Base-by-base conservation (phyloP, 2,797 vertebrate genomes). In the Channa striata region DNA sequence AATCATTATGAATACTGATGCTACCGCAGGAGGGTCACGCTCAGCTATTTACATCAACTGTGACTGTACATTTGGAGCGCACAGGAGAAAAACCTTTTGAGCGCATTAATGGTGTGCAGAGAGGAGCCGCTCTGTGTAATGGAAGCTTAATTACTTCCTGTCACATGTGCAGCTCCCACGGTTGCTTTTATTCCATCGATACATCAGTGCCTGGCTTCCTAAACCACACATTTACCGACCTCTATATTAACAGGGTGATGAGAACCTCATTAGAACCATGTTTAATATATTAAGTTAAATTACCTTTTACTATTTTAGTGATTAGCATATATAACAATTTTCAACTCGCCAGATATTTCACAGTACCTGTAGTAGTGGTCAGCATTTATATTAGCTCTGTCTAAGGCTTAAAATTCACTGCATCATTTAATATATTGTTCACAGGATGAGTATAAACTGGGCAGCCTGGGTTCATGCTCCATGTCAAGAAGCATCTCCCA, bases 101-200 rank as follows among this genome's bases (percentile, higher is more conserved):
- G 69, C 54, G 68, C 68, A 72, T 74, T 90, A 83, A 76, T 48
- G 46, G 79, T 68, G 48, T 42, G 57, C 59, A 53, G 72, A 78
- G 64, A 78, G 69, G 54, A 83, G 77, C 53, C 63, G 49, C 65
- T 69, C 59, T 44, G 30, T 46, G 52, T 83, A 88, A 88, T 86
- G 84, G 77, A 88, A 63, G 77, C 77, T 67, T 88, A 86, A 91
- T 92, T 83, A 86, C 74, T 88, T 91, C 81, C 79, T 67, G 76
- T 86, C 70, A 74, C 79, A 60, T 84, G 76, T 74, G 44, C 42
- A 59, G 51, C 25, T 80, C 68, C 69, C 74, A 64, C 72, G 57
- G 74, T 58, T 77, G 67, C 72, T 77, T 77, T 79, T 59, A 69
- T 47, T 50, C 59, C 58, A 46, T 84, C 43, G 0, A 74, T 75